Conservation (phyloP, 1,140 invertebrate species). For the Melipona quadrifasciata region DNA sequence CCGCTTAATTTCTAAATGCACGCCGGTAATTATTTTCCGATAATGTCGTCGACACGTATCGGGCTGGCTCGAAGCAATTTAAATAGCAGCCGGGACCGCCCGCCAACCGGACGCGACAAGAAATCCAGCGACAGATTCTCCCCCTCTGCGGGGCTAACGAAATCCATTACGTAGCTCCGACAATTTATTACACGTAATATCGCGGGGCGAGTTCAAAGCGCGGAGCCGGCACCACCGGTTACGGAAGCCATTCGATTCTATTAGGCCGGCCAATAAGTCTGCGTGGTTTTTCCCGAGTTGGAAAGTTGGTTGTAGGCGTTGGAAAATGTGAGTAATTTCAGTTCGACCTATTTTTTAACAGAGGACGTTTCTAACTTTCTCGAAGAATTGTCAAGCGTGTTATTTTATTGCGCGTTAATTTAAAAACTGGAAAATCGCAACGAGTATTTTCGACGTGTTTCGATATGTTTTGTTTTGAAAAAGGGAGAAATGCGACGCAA, state of each 20-base stretch:
- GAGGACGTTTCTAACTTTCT: too few species aligned
- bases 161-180: slow-evolving; percentile 24
- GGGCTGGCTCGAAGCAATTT: neutral
- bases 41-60: slow-evolving; percentile 8
- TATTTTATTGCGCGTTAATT: too few species aligned
- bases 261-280: too few species aligned
- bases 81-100: slow-evolving; percentile 2
- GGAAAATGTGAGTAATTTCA: too few species aligned
- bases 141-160: neutral
- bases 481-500: too few species aligned
- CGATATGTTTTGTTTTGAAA: too few species aligned
- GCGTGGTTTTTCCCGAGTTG: too few species aligned
- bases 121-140: slow-evolving; percentile 2
- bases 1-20: slow-evolving; percentile 46
- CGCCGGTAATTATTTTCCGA: slow-evolving; percentile 44
- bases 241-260: slow-evolving; percentile 8
- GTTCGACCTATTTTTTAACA: too few species aligned
- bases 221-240: neutral
- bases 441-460: too few species aligned
- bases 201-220: neutral
- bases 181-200: slow-evolving; percentile 41
- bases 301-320: too few species aligned
- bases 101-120: neutral
- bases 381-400: too few species aligned
- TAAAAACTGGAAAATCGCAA: too few species aligned